Conservation (phyloP, 1,140 invertebrate species). For the Cepaea nemoralis region DNA sequence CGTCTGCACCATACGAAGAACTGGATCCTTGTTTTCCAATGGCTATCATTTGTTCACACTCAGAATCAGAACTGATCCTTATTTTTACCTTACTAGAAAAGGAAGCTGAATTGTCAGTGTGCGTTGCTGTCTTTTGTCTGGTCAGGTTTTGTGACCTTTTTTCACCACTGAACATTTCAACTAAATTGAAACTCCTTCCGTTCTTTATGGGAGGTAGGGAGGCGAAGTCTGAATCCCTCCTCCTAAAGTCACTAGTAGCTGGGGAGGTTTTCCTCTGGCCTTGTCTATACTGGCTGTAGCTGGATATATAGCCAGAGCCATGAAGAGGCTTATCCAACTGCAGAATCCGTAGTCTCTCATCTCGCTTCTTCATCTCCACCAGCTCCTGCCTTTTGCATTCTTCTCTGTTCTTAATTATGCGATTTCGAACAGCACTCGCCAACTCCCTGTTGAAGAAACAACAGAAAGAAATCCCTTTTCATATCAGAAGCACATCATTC, state of each 20-base stretch:
- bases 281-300: conserved; percentile 47
- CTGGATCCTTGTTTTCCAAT: background rate
- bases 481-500: no score
- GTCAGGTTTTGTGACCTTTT: background rate
- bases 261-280: background rate
- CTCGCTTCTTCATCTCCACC: conserved; percentile 51
- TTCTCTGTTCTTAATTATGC: conserved; percentile 56
- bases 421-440: conserved; percentile 55
- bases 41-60: background rate
- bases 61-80: background rate
- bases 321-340: conserved; percentile 45
- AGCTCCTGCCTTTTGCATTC: conserved; percentile 53
- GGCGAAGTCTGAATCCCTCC: conserved; percentile 13
- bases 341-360: conserved; percentile 53
- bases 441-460: conserved; percentile 51
- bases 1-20: conserved; percentile 18
- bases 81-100: background rate
- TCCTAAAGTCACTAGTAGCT: background rate
- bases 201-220: conserved; percentile 17
- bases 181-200: background rate
- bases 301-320: conserved; percentile 43
- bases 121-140: background rate
- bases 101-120: background rate
- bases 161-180: background rate
- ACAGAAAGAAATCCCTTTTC: no score